Percentiles rank a stretch among this genome's conserved stretches.
phyloP scores from a whole-genome alignment of 2,113 vertebrate species.

The Lipotes vexillifer region DNA sequence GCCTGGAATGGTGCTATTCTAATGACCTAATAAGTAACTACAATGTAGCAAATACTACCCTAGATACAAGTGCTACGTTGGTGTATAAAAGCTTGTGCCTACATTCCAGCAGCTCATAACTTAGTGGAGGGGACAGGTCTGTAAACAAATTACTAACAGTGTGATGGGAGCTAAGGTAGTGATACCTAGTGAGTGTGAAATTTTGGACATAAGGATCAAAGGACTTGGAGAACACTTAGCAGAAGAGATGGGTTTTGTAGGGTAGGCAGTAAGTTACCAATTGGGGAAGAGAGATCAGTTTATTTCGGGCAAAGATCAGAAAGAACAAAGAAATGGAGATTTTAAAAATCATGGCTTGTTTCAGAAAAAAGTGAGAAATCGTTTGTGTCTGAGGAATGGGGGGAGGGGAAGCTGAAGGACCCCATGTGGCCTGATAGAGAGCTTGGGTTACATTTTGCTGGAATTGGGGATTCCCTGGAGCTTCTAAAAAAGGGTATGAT shows the following conservation, averaged over 20 bases:
- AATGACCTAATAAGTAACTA: background rate
- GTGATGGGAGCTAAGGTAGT: background rate
- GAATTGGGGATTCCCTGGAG: background rate
- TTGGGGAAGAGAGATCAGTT: background rate
- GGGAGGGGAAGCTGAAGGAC: background rate
- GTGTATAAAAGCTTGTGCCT: background rate
- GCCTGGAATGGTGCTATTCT: background rate
- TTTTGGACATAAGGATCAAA: background rate
- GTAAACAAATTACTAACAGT: background rate
- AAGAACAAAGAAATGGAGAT: background rate
- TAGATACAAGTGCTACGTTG: accelerated
- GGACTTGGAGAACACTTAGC: background rate
- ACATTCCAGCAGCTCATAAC: too few relatives aligned
- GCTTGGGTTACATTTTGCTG: background rate
- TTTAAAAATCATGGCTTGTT: background rate
- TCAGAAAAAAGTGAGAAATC: background rate
- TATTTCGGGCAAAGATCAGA: background rate
- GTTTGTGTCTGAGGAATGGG: background rate
- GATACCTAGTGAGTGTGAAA: background rate
- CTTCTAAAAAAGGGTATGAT: background rate
- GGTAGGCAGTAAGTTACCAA: background rate
- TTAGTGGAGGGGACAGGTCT: background rate
- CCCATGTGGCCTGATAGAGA: background rate
- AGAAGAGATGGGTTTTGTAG: background rate
- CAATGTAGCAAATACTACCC: background rate